Base-by-base conservation (phyloP, 2,797 vertebrate species). In the Basileuterus tristriatus region DNA sequence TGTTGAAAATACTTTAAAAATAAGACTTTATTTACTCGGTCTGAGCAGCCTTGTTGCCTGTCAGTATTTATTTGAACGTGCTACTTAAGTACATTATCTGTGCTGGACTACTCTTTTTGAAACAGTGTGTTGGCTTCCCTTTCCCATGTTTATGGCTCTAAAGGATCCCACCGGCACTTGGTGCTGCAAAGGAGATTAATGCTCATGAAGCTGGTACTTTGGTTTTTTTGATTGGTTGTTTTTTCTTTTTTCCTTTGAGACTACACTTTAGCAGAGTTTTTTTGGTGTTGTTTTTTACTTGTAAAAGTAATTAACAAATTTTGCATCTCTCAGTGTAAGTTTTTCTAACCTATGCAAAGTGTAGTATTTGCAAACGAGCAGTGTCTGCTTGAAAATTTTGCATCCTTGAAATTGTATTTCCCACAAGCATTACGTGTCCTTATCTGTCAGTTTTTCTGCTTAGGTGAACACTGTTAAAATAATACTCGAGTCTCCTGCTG, bases 61-160 rank as follows among this genome's bases (percentile, higher is more conserved):
- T 53, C 43, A 47, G 13, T n/a, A 24, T 72, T 67, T n/a, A 24
- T 72, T 67, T 60, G 37, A 70, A 39, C 18, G 2, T 36, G 44
- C 18, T 65, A 1, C n/a, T 52, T 9, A 17, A 37, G 43, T 24
- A 9, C 16, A 0, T 44, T 10, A 70, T 9, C 7, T 72, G 0
- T 64, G n/a, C 34, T 49, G 71, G 52, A 18, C 16, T 75, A 1
- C n/a, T 63, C 15, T 23, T 46, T 47, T 53, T 47, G 41, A 52
- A 63, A 30, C 74, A 56, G 75, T 39, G 6, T 72, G 37, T 18
- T 77, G n/a, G 27, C 22, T 87, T 87, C 37, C 22, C 9, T 49
- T 71, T 59, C 19, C 6, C 8, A 0, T 0, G 0, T 34, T 3
- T 52, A 3, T 19, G 16, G 2, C 4, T 5, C 22, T 36, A 6